Evolutionary conservation across 2,113 vertebrate genomes (phyloP).

Genomic region (Cricetomys ansorgei): DNA sequence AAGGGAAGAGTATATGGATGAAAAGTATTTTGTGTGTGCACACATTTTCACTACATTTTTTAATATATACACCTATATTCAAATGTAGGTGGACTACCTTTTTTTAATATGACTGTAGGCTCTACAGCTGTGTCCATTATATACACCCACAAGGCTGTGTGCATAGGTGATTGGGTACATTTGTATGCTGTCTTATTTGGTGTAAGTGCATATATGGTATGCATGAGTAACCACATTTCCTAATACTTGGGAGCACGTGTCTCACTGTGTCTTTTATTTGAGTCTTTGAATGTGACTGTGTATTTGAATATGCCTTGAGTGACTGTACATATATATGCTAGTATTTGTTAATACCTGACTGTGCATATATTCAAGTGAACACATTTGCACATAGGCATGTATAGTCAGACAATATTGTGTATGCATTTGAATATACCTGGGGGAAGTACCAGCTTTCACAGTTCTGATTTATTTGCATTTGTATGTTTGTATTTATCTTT

Average conservation of each 20-base stretch:
- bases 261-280: constrained; percentile 60
- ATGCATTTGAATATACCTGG: constrained; percentile 23
- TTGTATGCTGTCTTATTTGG: constrained; percentile 50
- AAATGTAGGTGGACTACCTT: constrained; percentile 26
- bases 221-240: constrained; percentile 57
- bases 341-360: constrained; percentile 47
- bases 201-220: constrained; percentile 40
- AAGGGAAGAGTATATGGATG: constrained; percentile 46
- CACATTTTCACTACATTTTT: too few relatives aligned
- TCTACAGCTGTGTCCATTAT: neutral
- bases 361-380: neutral
- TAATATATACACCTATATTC: too few relatives aligned
- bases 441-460: neutral
- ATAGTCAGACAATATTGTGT: neutral
- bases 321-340: constrained; percentile 13
- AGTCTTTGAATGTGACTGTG: constrained; percentile 43
- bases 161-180: constrained; percentile 6
- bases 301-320: constrained; percentile 45
- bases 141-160: constrained; percentile 21
- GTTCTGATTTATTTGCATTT: neutral
- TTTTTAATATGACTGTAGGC: neutral
- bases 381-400: constrained; percentile 33
- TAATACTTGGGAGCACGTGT: constrained; percentile 29
- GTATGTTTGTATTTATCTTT: constrained; percentile 11
- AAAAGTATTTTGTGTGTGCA: constrained; percentile 37